A percentile compares a stretch with the other conserved stretches of the same genome.
These are phyloP conservation scores for Anolis carolinensis DNA, from an alignment of 2,113 vertebrate species.

Conservation along the genomic window DNA sequence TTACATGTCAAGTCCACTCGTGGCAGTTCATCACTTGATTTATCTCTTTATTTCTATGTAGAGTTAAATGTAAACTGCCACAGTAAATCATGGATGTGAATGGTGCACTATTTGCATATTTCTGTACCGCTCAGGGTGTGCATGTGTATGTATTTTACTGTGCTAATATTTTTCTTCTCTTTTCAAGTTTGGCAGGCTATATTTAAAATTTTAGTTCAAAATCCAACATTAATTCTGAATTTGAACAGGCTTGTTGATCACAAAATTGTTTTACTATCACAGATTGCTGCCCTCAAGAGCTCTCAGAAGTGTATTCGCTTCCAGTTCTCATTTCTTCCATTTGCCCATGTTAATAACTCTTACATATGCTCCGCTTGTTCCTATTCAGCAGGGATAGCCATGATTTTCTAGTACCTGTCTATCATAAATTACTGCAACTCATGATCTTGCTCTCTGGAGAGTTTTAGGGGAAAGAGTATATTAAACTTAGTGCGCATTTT, in stretches of 20 bases:
- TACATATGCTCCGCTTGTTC: background rate
- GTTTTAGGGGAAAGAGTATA: background rate
- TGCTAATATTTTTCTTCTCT: background rate
- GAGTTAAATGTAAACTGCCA: conserved; percentile 56
- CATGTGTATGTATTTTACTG: conserved; percentile 7
- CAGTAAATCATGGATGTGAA: conserved; percentile 64
- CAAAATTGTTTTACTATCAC: background rate
- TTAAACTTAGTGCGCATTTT: background rate
- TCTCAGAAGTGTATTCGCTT: background rate
- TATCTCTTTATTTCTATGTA: conserved; percentile 65
- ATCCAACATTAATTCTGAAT: background rate
- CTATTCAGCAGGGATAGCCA: background rate
- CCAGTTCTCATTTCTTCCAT: background rate
- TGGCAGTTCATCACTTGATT: conserved; percentile 65
- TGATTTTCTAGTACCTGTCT: conserved; percentile 5
- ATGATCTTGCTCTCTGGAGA: background rate
- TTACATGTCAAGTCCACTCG: conserved; percentile 31
- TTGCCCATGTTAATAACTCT: background rate
- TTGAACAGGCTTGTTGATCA: background rate
- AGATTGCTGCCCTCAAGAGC: background rate
- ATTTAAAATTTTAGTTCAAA: background rate
- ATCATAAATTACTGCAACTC: conserved; percentile 12
- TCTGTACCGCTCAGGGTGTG: conserved; percentile 37
- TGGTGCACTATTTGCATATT: conserved; percentile 32
- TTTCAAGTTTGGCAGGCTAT: background rate